A percentile compares a stretch with the other conserved stretches of the same genome.
phyloP scores from a whole-genome alignment of 2,888 invertebrate species.

The Blomia tropicalis region DNA sequence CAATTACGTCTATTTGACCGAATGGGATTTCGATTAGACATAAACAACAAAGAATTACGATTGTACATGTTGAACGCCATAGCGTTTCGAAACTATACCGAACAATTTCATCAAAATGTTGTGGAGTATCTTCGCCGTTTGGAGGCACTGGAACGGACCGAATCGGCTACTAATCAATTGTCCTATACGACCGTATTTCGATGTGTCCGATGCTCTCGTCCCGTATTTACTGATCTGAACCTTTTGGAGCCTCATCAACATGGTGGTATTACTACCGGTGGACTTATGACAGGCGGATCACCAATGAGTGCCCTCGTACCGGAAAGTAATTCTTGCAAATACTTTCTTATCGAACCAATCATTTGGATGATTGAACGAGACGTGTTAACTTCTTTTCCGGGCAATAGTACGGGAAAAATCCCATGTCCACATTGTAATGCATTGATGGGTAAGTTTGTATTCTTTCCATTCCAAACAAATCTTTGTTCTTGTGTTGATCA shows the following conservation, averaged over 20 bases:
- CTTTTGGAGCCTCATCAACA: not conserved
- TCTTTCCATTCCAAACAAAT: not conserved
- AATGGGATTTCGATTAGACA: not conserved
- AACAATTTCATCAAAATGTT: not conserved
- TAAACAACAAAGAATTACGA: not conserved
- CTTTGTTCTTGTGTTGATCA: not conserved
- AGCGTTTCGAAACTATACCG: not conserved
- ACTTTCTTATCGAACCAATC: not conserved
- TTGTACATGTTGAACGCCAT: not conserved
- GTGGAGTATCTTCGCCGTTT: not conserved
- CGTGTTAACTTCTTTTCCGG: not conserved
- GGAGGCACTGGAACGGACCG: not conserved
- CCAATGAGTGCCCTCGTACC: not conserved
- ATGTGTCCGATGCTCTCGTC: not conserved
- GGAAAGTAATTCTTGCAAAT: not conserved
- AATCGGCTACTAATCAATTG: not conserved
- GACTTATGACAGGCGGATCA: too few relatives aligned
- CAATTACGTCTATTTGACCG: not conserved
- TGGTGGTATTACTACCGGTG: too few relatives aligned
- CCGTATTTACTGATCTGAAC: not conserved
- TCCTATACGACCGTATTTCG: not conserved
- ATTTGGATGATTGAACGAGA: not conserved
- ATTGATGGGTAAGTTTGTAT: not conserved
- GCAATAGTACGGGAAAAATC: not conserved
- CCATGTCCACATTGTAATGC: not conserved